phyloP scores from a whole-genome alignment of 2,888 invertebrate genomes.

The Ceriagrion tenellum region DNA sequence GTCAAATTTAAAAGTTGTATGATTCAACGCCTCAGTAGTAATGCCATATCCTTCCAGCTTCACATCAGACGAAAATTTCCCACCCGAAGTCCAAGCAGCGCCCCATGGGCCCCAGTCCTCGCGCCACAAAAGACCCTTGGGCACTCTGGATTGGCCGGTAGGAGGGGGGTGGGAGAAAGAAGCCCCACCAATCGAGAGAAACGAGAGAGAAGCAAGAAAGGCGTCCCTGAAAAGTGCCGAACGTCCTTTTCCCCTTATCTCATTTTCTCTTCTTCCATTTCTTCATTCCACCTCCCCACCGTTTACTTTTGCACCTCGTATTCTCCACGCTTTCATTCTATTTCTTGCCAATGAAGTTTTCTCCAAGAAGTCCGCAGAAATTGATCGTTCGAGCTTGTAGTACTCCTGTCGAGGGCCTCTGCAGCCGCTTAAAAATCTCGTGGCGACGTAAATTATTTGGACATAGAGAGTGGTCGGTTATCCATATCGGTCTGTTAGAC shows the following conservation, averaged over 20 bases:
- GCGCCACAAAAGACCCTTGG: background rate
- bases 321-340: background rate
- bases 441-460: too few species aligned
- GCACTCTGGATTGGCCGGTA: background rate
- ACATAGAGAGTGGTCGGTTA: too few species aligned
- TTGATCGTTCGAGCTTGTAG: too few species aligned
- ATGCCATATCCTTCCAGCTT: background rate
- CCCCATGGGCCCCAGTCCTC: background rate
- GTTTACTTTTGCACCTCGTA: background rate
- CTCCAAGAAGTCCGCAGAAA: background rate
- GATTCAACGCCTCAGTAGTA: too few species aligned
- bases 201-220: background rate
- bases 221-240: background rate
- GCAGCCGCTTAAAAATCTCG: too few species aligned
- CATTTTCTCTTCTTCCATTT: background rate
- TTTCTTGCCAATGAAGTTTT: background rate
- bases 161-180: background rate
- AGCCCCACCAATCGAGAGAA: background rate
- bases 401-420: too few species aligned
- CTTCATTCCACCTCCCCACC: background rate
- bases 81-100: background rate
- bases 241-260: background rate
- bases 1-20: too few species aligned
- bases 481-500: too few species aligned
- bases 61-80: background rate